Evolutionary conservation across 2,113 vertebrate genomes (phyloP).

Genomic region (Rhegmatorhina hoffmannsi): DNA sequence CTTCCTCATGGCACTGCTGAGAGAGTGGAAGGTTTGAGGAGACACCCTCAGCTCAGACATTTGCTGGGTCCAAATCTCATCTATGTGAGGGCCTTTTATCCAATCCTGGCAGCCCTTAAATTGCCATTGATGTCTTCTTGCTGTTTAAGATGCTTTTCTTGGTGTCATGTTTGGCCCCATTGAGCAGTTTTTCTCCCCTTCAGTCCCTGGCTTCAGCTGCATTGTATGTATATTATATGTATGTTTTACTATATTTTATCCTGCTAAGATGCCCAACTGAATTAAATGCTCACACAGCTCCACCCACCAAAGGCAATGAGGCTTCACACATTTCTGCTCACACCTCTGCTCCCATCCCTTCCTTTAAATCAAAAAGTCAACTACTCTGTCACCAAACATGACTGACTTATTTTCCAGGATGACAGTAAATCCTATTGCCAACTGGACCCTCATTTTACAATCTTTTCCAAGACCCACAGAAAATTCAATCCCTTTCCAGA

Average conservation of each 20-base stretch:
- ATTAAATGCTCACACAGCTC: not conserved
- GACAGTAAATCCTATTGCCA: not conserved
- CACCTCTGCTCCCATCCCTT: not conserved
- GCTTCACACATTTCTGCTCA: not conserved
- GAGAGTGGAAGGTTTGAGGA: slow-evolving; percentile 34
- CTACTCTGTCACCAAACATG: not conserved
- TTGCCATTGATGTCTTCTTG: not conserved
- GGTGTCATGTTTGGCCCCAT: not conserved
- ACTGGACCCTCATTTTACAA: not conserved
- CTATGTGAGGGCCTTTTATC: not conserved
- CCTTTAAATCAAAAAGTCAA: not conserved
- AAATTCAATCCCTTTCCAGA: not conserved
- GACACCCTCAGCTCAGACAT: not conserved
- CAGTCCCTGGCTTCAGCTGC: not conserved
- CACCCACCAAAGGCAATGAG: not conserved
- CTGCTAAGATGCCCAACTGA: not conserved
- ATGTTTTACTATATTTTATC: not conserved
- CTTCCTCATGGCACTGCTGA: not conserved
- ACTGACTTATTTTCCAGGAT: not conserved
- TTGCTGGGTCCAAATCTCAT: not conserved
- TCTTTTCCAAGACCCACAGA: not conserved
- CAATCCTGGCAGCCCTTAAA: not conserved
- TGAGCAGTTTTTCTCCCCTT: not conserved
- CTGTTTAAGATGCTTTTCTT: not conserved
- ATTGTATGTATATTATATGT: rapidly evolving